phyloP scores from a whole-genome alignment of 1,140 invertebrate species.

The Drosophila murphyi region DNA sequence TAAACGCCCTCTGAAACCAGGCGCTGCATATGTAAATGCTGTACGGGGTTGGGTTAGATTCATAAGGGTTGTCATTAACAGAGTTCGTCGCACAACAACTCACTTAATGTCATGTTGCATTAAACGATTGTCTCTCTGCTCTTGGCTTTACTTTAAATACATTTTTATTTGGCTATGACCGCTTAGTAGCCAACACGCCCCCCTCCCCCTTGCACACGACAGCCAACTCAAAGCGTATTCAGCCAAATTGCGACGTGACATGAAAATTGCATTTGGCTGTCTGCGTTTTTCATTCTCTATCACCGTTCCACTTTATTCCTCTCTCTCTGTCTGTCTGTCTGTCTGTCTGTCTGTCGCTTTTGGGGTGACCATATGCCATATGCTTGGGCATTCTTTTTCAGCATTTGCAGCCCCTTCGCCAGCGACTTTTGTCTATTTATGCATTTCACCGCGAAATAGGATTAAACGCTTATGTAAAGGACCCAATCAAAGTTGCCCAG shows the following conservation, averaged over 20 bases:
- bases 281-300: slow-evolving; percentile 26
- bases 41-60: slow-evolving; percentile 7
- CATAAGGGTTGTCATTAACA: slow-evolving; percentile 63
- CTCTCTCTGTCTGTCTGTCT: slow-evolving; percentile 20
- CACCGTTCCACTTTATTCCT: neutral
- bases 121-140: slow-evolving; percentile 71
- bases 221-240: slow-evolving; percentile 16
- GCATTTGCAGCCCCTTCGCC: slow-evolving; percentile 49
- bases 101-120: slow-evolving; percentile 78
- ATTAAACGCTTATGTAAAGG: slow-evolving; percentile 83
- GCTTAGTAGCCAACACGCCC: slow-evolving; percentile 50
- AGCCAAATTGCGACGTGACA: slow-evolving; percentile 74
- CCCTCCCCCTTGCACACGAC: slow-evolving; percentile 3
- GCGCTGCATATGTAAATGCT: slow-evolving; percentile 41
- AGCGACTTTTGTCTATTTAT: slow-evolving; percentile 78
- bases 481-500: slow-evolving; percentile 81
- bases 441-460: slow-evolving; percentile 84
- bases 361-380: slow-evolving; percentile 61
- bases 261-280: slow-evolving; percentile 80
- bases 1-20: slow-evolving; percentile 45
- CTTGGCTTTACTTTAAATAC: slow-evolving; percentile 69
- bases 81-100: slow-evolving; percentile 33
- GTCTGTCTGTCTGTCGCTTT: slow-evolving; percentile 23
- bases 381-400: slow-evolving; percentile 38
- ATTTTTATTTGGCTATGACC: slow-evolving; percentile 63